A percentile compares a stretch with the other conserved stretches of the same genome.
phyloP scores from a whole-genome alignment of 1,140 invertebrate species.

The Catajapyx aquilonaris region DNA sequence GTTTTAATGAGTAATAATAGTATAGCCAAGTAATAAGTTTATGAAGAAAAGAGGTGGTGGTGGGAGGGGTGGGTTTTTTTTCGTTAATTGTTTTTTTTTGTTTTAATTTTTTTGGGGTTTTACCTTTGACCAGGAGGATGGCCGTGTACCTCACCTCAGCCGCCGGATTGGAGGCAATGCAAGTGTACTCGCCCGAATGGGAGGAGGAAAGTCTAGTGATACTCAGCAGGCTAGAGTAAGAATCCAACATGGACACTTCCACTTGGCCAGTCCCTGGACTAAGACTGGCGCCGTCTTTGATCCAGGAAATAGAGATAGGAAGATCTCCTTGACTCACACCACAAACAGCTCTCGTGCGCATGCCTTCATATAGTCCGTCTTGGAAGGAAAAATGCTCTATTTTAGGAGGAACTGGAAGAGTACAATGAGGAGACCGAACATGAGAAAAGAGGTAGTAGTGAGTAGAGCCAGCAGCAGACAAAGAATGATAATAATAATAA shows the following conservation, averaged over 20 bases:
- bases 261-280: conserved; percentile 22
- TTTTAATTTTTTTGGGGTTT: conserved; percentile 16
- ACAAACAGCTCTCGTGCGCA: conserved; percentile 64
- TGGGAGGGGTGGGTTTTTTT: too few relatives aligned
- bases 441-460: conserved; percentile 19
- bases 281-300: conserved; percentile 48
- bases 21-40: too few relatives aligned
- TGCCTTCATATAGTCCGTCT: conserved; percentile 58
- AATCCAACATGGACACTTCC: conserved; percentile 46
- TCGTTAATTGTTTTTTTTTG: too few relatives aligned
- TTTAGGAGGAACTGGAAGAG: conserved; percentile 60
- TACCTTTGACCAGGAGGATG: conserved; percentile 64
- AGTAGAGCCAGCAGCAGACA: conserved; percentile 12
- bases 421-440: conserved; percentile 19
- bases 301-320: conserved; percentile 50
- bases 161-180: conserved; percentile 54
- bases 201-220: conserved; percentile 47
- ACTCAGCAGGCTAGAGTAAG: conserved; percentile 51
- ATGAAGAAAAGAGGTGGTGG: too few relatives aligned
- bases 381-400: conserved; percentile 66
- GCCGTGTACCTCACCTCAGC: conserved; percentile 57
- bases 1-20: too few relatives aligned
- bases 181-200: conserved; percentile 60
- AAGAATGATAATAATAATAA: too few relatives aligned
- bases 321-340: conserved; percentile 59